These are phyloP conservation scores for Urocitellus parryii DNA, from an alignment of 2,113 vertebrate species.

Conservation along the genomic window DNA sequence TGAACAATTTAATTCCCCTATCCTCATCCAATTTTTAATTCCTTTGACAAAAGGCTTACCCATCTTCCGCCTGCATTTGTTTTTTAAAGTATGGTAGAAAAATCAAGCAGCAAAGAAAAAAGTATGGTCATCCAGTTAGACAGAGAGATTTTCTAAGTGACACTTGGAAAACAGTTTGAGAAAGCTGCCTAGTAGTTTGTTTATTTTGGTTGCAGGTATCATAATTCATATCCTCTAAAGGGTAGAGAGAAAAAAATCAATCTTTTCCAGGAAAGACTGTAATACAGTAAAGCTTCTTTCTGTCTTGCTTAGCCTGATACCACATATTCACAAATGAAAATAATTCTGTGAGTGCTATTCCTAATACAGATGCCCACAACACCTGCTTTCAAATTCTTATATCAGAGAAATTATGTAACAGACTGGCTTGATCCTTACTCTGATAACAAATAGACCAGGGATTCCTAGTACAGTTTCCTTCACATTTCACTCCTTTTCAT, in stretches of 20 bases:
- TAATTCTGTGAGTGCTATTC: conserved; percentile 22
- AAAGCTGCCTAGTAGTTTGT: background rate
- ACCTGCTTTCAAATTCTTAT: conserved; percentile 61
- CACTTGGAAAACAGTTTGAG: background rate
- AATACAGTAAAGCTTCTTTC: conserved; percentile 64
- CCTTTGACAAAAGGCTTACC: conserved; percentile 6
- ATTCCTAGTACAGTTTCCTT: background rate
- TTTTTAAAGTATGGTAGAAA: conserved; percentile 27
- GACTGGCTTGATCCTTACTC: conserved; percentile 32
- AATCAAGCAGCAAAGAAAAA: conserved; percentile 11
- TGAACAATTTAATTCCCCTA: background rate
- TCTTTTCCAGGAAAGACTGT: conserved; percentile 64
- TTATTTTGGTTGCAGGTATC: conserved; percentile 51
- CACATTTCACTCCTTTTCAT: background rate
- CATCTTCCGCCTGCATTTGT: background rate
- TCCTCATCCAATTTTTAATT: background rate
- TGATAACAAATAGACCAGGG: background rate
- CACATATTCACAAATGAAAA: conserved; percentile 45
- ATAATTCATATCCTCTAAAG: conserved; percentile 1
- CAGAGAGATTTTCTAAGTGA: background rate
- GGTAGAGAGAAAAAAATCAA: conserved; percentile 18
- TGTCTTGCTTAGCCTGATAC: conserved; percentile 6
- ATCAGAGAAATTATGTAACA: conserved; percentile 50
- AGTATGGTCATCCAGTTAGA: background rate
- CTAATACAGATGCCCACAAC: conserved; percentile 39